Base-by-base conservation (phyloP, 2,888 invertebrate species). In the Euclidia mi region DNA sequence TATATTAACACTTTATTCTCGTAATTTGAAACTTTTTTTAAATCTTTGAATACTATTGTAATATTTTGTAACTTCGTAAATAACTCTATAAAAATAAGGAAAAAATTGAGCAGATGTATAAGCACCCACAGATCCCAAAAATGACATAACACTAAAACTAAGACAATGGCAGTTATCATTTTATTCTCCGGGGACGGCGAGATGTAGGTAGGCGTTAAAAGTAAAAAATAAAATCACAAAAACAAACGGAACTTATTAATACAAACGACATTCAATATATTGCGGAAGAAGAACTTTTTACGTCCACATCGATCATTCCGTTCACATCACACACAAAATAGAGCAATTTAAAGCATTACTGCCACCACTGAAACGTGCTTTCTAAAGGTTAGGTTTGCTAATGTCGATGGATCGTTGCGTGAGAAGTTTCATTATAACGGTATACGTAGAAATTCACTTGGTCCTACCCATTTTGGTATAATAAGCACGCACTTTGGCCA, bases 371-470 rank as follows among this genome's bases (percentile, higher is more conserved):
- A 37, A 52, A 25, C 28, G 28, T 47, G 40, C 57, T 35, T 43
- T 57, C 51, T 52, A 64, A 56, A 52, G 55, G 49, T 64, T 67
- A 69, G 52, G 52, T 59, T 56, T 42, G 60, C 57, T 62, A 65
- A 66, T 71, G 75, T 56, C 56, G 52, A 65, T 64, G 60, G 51
- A 52, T 64, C 43, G 63, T 76, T 72, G 92, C 92, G 92, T 92
- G 92, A 75, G 76, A 56, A 70, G 62, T 79, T 83, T 88, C 89
- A 89, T 90, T 89, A 90, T 80, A 80, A 77, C 76, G 58, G 76
- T 80, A 79, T 79, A 86, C 82, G 85, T 86, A 81, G 85, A 85
- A 88, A 87, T 85, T 85, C 85, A 85, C 80, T 82, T 74, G 76
- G 68, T 78, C 86, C 81, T 81, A 74, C 84, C 84, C 82, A 81